phyloP scores from a whole-genome alignment of 2,888 invertebrate genomes.

The Maniola hyperantus region DNA sequence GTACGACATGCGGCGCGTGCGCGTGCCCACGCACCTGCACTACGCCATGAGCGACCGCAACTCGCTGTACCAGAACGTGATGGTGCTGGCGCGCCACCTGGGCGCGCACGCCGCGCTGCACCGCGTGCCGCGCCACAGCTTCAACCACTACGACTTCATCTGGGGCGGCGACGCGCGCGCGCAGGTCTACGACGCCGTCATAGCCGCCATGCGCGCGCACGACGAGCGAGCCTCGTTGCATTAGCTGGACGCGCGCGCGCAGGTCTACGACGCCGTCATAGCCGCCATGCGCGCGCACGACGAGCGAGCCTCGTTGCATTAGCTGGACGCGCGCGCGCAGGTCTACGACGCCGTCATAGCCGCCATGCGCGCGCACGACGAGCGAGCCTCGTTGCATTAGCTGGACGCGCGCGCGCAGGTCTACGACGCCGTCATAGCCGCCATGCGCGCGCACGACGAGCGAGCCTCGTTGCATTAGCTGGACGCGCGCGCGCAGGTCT shows the following conservation, averaged over 20 bases:
- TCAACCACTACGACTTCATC: slow-evolving; percentile 87
- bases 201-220: slow-evolving; percentile 65
- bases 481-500: slow-evolving; percentile 80
- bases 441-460: slow-evolving; percentile 50
- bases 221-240: no score
- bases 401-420: slow-evolving; percentile 79
- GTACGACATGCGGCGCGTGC: slow-evolving; percentile 79
- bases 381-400: no score
- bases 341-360: slow-evolving; percentile 66
- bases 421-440: slow-evolving; percentile 58
- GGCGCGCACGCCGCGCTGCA: slow-evolving; percentile 77
- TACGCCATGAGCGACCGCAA: slow-evolving; percentile 84
- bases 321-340: slow-evolving; percentile 77
- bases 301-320: no score
- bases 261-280: slow-evolving; percentile 72
- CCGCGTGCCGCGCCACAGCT: slow-evolving; percentile 78
- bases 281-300: slow-evolving; percentile 49
- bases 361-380: slow-evolving; percentile 49
- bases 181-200: slow-evolving; percentile 79
- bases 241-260: slow-evolving; percentile 75
- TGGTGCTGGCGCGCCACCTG: slow-evolving; percentile 67
- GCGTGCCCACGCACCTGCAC: slow-evolving; percentile 82
- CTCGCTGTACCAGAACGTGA: slow-evolving; percentile 75
- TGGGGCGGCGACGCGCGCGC: slow-evolving; percentile 83
- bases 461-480: no score